Base-by-base conservation (phyloP, 1,140 invertebrate species). In the Megalonaias nervosa region DNA sequence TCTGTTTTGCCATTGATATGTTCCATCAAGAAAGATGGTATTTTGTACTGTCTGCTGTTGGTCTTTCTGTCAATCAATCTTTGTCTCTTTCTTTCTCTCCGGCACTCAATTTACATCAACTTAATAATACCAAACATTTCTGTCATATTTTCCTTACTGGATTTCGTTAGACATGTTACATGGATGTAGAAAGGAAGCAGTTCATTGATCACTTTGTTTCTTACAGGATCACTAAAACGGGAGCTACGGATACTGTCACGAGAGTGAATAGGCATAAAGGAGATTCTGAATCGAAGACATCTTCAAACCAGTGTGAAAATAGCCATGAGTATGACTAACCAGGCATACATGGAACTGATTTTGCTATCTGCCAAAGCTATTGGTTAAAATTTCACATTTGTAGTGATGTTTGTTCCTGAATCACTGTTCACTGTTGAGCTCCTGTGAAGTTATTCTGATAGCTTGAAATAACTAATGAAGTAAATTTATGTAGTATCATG, bases 311-410 rank as follows among this genome's bases (percentile, higher is more conserved):
- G 74, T 67, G 84, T 58, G 86, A 86, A 66, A 85, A 82, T 56
- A 82, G 81, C 56, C 85, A 87, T 61, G 86, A 87, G 62, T 87
- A 84, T 77, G 86, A 87, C 67, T 87, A 73, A 85, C 38, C 6
- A 48, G 38, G 38, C 38, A 48, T 48, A 48, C 6, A 48, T 48
- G 11, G 38, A 48, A 48, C 38, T 48, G 38, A 9, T 48, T 48
- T 6, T 9, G 38, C 38, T 48, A 48, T 48, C 38, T 48, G 38
- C 38, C 38, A 48, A 48, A 48, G 38, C 11, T 48, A 11, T 48
- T 6, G 38, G 6, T 48, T 48, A 48, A 48, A 6, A 48, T 48
- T 48, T 48, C 6, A 6, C 38, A 6, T 48, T 48, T 6, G 0
- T 48, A 48, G 38, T 48, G 11, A 48, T n/a, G 6, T 48, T 11